Evolutionary conservation across 2,888 invertebrate genomes (phyloP).

Genomic region (Eupithecia centaureata): DNA sequence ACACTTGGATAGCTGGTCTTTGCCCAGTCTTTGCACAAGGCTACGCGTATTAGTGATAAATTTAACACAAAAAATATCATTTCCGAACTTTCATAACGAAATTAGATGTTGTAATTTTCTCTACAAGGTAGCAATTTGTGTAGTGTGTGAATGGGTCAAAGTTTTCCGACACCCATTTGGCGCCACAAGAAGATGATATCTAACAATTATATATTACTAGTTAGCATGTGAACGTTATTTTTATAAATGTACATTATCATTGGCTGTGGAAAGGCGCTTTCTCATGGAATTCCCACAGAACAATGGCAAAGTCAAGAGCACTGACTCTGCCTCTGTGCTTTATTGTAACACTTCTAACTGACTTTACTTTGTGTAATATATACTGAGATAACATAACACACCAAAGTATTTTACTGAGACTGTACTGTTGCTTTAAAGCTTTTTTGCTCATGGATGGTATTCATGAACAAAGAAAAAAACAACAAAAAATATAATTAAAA

Average conservation of each 20-base stretch:
- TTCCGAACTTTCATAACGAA: background rate
- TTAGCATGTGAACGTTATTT: conserved; percentile 54
- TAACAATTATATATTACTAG: conserved; percentile 54
- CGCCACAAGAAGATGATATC: conserved; percentile 46
- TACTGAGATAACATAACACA: conserved; percentile 1
- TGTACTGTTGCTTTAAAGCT: background rate
- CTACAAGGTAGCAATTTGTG: background rate
- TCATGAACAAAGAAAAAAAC: too few relatives aligned
- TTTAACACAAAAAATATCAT: background rate
- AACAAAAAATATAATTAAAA: too few relatives aligned
- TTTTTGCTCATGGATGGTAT: background rate
- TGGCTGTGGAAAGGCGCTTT: conserved; percentile 74
- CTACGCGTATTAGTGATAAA: background rate
- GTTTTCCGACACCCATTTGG: conserved; percentile 11
- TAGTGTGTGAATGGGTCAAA: background rate
- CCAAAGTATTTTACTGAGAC: background rate
- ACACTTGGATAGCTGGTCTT: background rate
- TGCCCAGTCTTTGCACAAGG: background rate
- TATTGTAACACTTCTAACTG: conserved; percentile 29
- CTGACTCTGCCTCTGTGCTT: conserved; percentile 48
- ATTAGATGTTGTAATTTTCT: background rate
- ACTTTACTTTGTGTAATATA: conserved; percentile 6
- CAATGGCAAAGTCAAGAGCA: conserved; percentile 68
- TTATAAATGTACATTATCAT: conserved; percentile 58
- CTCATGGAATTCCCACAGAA: conserved; percentile 73